phyloP scores from a whole-genome alignment of 1,140 invertebrate species.

The Drosophila azteca region DNA sequence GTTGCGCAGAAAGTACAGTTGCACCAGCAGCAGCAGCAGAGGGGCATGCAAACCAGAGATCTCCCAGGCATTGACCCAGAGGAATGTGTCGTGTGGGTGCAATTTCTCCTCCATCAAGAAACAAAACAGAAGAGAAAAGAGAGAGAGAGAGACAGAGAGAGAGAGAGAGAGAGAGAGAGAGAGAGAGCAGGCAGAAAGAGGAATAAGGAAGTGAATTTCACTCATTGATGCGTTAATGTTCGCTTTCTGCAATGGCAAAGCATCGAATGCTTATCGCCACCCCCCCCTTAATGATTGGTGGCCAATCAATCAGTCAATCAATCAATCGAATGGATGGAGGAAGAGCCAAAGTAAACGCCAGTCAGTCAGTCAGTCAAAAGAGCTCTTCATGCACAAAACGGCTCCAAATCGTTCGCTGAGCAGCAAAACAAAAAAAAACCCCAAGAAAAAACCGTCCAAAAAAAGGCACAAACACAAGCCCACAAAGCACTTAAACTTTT shows the following conservation, averaged over 20 bases:
- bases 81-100: conserved; percentile 21
- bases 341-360: conserved; percentile 11
- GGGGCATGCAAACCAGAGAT: conserved; percentile 19
- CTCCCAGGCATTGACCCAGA: neutral
- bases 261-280: conserved; percentile 71
- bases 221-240: too few species aligned
- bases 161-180: neutral
- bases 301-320: conserved; percentile 67
- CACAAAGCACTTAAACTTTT: conserved; percentile 79
- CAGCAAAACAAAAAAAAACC: conserved; percentile 4
- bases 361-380: conserved; percentile 6
- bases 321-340: conserved; percentile 27
- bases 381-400: conserved; percentile 41
- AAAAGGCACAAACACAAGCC: conserved; percentile 48
- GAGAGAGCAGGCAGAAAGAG: neutral
- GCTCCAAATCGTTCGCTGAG: conserved; percentile 29
- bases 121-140: neutral
- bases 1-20: conserved; percentile 57
- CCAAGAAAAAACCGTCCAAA: conserved; percentile 10
- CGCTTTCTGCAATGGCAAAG: conserved; percentile 16
- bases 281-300: conserved; percentile 31
- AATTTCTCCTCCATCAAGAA: too few species aligned
- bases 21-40: conserved; percentile 13
- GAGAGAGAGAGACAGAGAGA: neutral
- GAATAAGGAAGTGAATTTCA: conserved; percentile 16